phyloP scores from a whole-genome alignment of 2,113 vertebrate genomes.

The Actenoides hombroni region DNA sequence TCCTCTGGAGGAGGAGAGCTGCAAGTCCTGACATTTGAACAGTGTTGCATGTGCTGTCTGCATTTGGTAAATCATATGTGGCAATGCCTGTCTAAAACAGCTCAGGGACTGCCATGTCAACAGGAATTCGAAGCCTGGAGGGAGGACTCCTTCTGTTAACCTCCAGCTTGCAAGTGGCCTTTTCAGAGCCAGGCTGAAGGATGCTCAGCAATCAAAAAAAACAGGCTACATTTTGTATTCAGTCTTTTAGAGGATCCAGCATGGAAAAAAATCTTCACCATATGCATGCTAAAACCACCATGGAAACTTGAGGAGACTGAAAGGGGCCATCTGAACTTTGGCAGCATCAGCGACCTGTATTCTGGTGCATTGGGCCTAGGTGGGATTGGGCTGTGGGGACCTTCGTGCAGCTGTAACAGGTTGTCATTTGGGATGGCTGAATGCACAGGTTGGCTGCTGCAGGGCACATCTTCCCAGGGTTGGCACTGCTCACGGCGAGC shows the following conservation, averaged over 20 bases:
- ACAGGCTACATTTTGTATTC: neutral
- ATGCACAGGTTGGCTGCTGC: fast-evolving
- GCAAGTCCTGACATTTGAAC: neutral
- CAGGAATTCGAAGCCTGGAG: neutral
- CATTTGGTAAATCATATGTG: neutral
- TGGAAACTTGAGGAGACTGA: neutral
- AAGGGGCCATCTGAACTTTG: neutral
- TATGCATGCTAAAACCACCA: neutral
- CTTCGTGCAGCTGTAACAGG: neutral
- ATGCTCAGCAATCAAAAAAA: neutral
- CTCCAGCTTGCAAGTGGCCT: neutral
- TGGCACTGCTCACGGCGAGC: fast-evolving
- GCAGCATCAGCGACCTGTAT: fast-evolving
- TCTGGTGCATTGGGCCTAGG: neutral
- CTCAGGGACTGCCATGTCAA: neutral
- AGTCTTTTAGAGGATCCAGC: neutral
- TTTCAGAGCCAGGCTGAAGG: neutral
- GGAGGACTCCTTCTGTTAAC: neutral
- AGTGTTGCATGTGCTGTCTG: neutral
- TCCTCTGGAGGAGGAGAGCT: neutral
- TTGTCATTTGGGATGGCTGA: neutral
- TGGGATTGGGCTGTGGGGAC: fast-evolving
- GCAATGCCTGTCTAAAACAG: neutral
- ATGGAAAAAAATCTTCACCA: neutral
- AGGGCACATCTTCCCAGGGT: fast-evolving